Evolutionary conservation across 2,113 vertebrate species (phyloP), one percentile per base, ranked within the genome.

Genomic region (Erythrocebus patas): DNA sequence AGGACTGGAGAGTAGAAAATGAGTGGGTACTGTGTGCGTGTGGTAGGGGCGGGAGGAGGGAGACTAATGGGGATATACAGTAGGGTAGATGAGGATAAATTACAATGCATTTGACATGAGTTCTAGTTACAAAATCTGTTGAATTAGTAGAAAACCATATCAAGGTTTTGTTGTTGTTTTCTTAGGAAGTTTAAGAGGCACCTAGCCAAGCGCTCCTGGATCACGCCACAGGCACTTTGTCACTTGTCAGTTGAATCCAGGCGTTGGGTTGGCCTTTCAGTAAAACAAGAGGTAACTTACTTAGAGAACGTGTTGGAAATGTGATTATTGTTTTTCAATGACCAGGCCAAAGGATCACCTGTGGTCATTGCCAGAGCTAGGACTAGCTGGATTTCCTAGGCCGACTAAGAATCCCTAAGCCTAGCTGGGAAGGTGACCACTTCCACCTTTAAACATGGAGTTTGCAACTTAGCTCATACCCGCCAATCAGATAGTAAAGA

Each of bases 331-430:
- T 32, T 48, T 64, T 38, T 35, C 35, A 45, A 18, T 38, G 64
- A n/a, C 38, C 43, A 73, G 73, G 32, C 55, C 55, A 52, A 83
- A 82, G 30, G 50, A 32, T 38, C 1, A 5, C 45, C 75, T 57
- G 16, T 40, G 2, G 18, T 48, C 8, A 2, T 13, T 50, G 48
- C 3, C 0, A 14, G 3, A 14, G 13, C 3, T 13, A 4, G 48
- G 48, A 50, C 3, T 50, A 50, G 48, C 48, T 50, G 48, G 48
- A 50, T 50, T 50, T 50, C 48, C 48, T 14, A 50, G 48, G 48
- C 48, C 48, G 48, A 50, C 48, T 50, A 50, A 50, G 48, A 50
- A 50, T 14, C 3, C 48, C 48, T 50, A 50, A 50, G 48, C 48
- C 48, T 50, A 50, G 48, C 48, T 50, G 48, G 48, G 48, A 50